phyloP scores from a whole-genome alignment of 2,888 invertebrate species.

The Lasioglossum oenotherae region DNA sequence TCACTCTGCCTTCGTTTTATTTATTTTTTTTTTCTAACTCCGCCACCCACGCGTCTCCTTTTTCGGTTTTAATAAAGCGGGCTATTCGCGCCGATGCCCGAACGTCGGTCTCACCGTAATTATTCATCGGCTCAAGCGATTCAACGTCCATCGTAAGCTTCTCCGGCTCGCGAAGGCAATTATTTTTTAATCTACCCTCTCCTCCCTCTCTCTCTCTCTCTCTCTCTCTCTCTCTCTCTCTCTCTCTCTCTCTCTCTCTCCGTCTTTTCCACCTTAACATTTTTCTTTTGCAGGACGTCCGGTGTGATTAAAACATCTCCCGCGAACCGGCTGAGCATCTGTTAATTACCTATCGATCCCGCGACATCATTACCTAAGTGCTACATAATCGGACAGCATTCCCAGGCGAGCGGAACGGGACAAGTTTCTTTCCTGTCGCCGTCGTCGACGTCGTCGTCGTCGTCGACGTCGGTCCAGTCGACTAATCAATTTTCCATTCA shows the following conservation, averaged over 20 bases:
- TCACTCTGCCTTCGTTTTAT: not conserved
- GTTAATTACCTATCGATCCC: slow-evolving; percentile 65
- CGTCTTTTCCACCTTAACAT: not conserved
- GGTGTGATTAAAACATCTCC: slow-evolving; percentile 43
- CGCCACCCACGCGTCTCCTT: not conserved
- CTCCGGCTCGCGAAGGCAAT: slow-evolving; percentile 23
- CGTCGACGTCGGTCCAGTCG: slow-evolving; percentile 15
- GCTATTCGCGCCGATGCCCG: not conserved
- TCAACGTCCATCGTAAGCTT: slow-evolving; percentile 3
- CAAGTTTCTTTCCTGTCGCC: slow-evolving; percentile 29
- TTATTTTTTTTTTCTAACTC: not conserved
- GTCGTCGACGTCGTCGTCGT: not conserved
- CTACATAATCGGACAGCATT: slow-evolving; percentile 53
- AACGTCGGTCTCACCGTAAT: slow-evolving; percentile 16
- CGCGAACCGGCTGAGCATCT: slow-evolving; percentile 24
- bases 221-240: not conserved
- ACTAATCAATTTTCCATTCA: slow-evolving; percentile 73
- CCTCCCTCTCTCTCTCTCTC: not conserved
- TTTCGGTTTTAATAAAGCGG: slow-evolving; percentile 20
- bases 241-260: not conserved
- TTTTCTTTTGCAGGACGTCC: slow-evolving; percentile 6
- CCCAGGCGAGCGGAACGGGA: slow-evolving; percentile 14
- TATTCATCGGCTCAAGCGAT: slow-evolving; percentile 21
- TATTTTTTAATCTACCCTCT: slow-evolving; percentile 45
- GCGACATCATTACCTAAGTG: slow-evolving; percentile 63